These are phyloP conservation scores for Halcyon senegalensis DNA, from an alignment of 2,113 vertebrate species.

Conservation along the genomic window DNA sequence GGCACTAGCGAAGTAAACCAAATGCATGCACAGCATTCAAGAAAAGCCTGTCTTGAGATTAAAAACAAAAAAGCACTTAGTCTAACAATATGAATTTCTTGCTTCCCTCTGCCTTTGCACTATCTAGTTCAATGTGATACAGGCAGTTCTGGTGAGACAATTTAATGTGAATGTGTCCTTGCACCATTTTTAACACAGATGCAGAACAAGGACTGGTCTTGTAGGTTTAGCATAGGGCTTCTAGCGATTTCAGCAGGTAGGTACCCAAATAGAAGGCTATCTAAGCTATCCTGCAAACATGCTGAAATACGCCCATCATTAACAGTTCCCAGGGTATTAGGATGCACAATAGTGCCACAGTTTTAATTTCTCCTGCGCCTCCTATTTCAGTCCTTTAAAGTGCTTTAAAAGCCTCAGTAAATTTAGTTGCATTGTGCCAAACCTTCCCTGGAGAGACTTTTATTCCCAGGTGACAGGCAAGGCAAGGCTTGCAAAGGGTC, in stretches of 20 bases:
- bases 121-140: neutral
- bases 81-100: neutral
- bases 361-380: constrained; percentile 11
- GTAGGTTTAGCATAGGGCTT: neutral
- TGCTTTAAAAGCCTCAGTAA: constrained; percentile 44
- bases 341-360: constrained; percentile 8
- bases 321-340: neutral
- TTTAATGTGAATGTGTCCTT: neutral
- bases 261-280: neutral
- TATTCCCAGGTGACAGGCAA: constrained; percentile 53
- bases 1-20: neutral
- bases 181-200: neutral
- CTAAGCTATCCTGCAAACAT: neutral
- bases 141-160: neutral
- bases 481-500: constrained; percentile 31
- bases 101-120: neutral
- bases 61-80: neutral
- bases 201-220: neutral
- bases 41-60: neutral
- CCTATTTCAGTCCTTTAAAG: constrained; percentile 12
- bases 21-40: neutral
- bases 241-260: neutral
- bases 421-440: constrained; percentile 13
- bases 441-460: constrained; percentile 29
- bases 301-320: neutral